Conservation (phyloP, 2,888 invertebrate genomes). For the Melipona beecheii region DNA sequence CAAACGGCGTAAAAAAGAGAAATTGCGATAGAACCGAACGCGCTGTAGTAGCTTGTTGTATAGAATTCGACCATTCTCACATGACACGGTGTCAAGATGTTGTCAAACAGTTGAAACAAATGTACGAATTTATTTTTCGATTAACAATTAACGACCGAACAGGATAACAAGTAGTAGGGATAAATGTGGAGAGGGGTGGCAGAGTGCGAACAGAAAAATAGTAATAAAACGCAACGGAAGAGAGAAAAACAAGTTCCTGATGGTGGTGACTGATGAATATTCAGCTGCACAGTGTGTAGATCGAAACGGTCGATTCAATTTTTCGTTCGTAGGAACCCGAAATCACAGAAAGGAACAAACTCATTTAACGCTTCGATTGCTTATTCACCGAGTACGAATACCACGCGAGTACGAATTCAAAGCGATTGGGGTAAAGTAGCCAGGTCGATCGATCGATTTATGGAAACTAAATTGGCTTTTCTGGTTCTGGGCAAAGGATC, state of each 20-base stretch:
- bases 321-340: constrained; percentile 2
- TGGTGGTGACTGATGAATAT: not conserved
- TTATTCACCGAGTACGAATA: not conserved
- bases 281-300: constrained; percentile 24
- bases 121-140: constrained; percentile 6
- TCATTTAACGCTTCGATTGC: not conserved
- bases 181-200: constrained; percentile 8
- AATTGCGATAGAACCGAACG: constrained; percentile 49
- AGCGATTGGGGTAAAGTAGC: not conserved
- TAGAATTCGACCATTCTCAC: constrained; percentile 53
- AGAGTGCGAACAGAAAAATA: not conserved
- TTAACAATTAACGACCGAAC: constrained; percentile 42
- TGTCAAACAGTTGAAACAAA: constrained; percentile 48
- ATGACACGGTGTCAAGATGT: constrained; percentile 44
- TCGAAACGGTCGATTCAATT: constrained; percentile 48
- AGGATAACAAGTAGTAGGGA: constrained; percentile 29
- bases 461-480: not conserved
- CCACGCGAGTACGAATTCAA: not conserved
- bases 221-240: not conserved
- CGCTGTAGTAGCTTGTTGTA: constrained; percentile 41
- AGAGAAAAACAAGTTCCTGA: not conserved
- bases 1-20: constrained; percentile 48
- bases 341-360: not conserved
- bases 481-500: not conserved
- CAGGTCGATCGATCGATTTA: not conserved